Conservation (phyloP, 2,797 vertebrate genomes). For the Periparus ater region DNA sequence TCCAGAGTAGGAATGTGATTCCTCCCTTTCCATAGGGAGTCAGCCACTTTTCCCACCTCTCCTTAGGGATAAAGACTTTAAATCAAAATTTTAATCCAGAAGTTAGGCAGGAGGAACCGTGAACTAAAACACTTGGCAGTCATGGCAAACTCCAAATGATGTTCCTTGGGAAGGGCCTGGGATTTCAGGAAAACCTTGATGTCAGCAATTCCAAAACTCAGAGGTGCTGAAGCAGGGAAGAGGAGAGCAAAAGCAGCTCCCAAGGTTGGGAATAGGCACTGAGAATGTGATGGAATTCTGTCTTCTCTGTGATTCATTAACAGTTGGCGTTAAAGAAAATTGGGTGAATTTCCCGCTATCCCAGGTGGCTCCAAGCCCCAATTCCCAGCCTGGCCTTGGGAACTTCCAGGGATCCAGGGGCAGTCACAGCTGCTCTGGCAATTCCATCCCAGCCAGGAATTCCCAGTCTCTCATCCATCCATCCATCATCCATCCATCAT, state of each 20-base stretch:
- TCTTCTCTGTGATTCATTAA: not conserved
- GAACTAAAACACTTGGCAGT: not conserved
- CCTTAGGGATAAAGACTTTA: not conserved
- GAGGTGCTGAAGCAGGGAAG: too few species aligned
- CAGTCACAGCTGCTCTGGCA: not conserved
- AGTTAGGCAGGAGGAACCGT: not conserved
- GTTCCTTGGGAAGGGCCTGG: not conserved
- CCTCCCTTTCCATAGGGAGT: not conserved
- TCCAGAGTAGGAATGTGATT: not conserved
- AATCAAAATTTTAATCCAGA: not conserved
- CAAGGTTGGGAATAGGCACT: accelerated
- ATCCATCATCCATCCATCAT: too few species aligned
- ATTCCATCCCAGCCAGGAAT: not conserved
- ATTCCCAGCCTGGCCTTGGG: not conserved
- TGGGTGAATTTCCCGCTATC: not conserved
- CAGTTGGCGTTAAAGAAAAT: not conserved
- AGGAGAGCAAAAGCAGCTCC: not conserved
- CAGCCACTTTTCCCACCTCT: not conserved
- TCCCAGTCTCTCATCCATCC: not conserved
- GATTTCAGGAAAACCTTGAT: not conserved
- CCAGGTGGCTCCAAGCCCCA: not conserved
- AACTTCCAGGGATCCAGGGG: not conserved
- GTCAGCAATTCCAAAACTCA: accelerated
- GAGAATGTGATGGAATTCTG: accelerated
- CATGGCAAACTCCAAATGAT: accelerated